Evolutionary conservation across 1,140 invertebrate species (phyloP), one percentile per base, ranked within the genome.

Genomic region (Colletes gigas): DNA sequence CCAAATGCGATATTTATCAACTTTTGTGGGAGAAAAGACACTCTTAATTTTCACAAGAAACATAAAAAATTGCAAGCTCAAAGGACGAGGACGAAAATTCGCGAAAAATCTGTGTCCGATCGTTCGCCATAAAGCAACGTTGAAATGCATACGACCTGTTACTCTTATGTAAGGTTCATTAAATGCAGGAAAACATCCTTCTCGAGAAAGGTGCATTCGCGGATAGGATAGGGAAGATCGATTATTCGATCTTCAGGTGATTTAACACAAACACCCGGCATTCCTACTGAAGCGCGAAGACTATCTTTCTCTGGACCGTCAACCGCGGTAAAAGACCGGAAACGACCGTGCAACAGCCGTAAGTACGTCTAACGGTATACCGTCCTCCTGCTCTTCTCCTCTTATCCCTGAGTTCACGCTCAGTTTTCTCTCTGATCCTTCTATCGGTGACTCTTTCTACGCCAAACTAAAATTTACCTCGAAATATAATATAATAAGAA

Each of bases 341-440:
- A 87, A 87, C 81, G 81, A 86, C 19, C 84, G 77, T 80, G 83
- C 79, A 83, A 74, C 77, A 74, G 75, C 84, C 85, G 74, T 79
- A 81, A 87, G 84, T 74, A 87, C 85, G 85, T 74, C 81, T 87
- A 87, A 86, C 85, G 84, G 85, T 83, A 63, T 10, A 69, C 62
- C 81, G 39, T 75, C 60, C 57, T 67, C 74, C 57, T 71, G 59
- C 73, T 63, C 63, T 52, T 65, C 71, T 66, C 73, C 17, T 65
- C 66, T 73, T 77, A 69, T 69, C 68, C 73, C 65, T 73, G 71
- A 83, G 79, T 77, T 82, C 80, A 62, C 54, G 67, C 81, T 86
- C 65, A 21, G 52, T 65, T 69, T 52, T 83, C 72, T 17, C 44
- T 50, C 55, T 82, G 84, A 85, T 82, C 69, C 70, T 57, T 47